phyloP scores from a whole-genome alignment of 1,140 invertebrate species.

The Formica exsecta region DNA sequence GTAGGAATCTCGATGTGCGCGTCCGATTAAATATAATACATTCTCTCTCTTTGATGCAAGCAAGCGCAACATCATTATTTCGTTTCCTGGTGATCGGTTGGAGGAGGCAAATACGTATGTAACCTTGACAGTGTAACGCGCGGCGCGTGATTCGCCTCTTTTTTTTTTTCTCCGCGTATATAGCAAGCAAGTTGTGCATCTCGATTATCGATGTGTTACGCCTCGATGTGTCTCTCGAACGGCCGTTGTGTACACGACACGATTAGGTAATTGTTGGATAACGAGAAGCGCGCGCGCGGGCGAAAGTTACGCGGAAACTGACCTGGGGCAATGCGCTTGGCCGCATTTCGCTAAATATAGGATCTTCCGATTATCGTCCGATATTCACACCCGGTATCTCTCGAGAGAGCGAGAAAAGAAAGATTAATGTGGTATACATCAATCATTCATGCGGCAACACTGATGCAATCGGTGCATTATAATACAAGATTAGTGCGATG shows the following conservation, averaged over 20 bases:
- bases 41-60: conserved; percentile 25
- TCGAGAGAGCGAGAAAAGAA: background rate
- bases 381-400: conserved; percentile 9
- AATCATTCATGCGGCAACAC: background rate
- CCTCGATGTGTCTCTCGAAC: conserved; percentile 27
- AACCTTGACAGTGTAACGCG: conserved; percentile 48
- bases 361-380: conserved; percentile 6
- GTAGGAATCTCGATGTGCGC: background rate
- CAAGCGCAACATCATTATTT: conserved; percentile 16
- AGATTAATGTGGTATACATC: background rate
- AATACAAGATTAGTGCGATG: background rate
- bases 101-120: background rate
- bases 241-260: conserved; percentile 9
- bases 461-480: background rate
- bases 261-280: conserved; percentile 78
- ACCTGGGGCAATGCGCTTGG: conserved; percentile 75
- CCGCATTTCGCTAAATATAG: conserved; percentile 69
- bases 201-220: conserved; percentile 36
- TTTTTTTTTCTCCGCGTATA: conserved; percentile 35
- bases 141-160: conserved; percentile 22
- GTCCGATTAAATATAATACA: conserved; percentile 25
- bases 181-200: conserved; percentile 6
- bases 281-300: conserved; percentile 59
- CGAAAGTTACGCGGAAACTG: conserved; percentile 78
- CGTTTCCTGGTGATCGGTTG: conserved; percentile 35